Percentiles rank a stretch among this genome's conserved stretches.
These are phyloP conservation scores for Dendrocopos noguchii DNA, from an alignment of 2,113 vertebrate genomes.

Conservation along the genomic window DNA sequence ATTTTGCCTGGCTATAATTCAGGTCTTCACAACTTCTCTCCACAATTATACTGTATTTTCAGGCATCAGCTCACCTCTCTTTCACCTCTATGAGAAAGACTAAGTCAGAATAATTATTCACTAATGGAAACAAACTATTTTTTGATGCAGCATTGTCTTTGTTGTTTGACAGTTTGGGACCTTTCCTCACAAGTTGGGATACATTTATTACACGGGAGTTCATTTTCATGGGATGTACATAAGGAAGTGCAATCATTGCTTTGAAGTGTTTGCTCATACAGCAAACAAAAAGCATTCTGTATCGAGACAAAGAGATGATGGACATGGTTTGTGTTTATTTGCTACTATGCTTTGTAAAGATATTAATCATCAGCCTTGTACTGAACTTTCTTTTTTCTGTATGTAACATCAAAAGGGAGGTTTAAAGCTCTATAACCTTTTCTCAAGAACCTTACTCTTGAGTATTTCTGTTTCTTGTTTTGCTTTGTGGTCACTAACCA, in stretches of 20 bases:
- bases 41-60: not conserved
- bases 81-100: not conserved
- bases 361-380: constrained; percentile 30
- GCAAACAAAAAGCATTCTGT: constrained; percentile 5
- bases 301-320: not conserved
- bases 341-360: constrained; percentile 19
- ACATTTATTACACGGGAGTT: constrained; percentile 32
- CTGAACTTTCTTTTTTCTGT: constrained; percentile 48
- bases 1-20: not conserved
- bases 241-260: not conserved
- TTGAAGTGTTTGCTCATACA: not conserved
- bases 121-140: not conserved
- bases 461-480: constrained; percentile 81
- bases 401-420: constrained; percentile 64
- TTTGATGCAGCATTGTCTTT: not conserved
- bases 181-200: not conserved
- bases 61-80: not conserved
- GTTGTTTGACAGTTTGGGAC: constrained; percentile 15
- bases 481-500: constrained; percentile 81
- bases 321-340: constrained; percentile 23
- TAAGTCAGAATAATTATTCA: not conserved
- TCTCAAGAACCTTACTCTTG: constrained; percentile 55
- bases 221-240: not conserved
- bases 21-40: not conserved
- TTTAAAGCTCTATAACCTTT: constrained; percentile 70